Evolutionary conservation across 2,113 vertebrate species (phyloP).

Genomic region (Physeter macrocephalus): DNA sequence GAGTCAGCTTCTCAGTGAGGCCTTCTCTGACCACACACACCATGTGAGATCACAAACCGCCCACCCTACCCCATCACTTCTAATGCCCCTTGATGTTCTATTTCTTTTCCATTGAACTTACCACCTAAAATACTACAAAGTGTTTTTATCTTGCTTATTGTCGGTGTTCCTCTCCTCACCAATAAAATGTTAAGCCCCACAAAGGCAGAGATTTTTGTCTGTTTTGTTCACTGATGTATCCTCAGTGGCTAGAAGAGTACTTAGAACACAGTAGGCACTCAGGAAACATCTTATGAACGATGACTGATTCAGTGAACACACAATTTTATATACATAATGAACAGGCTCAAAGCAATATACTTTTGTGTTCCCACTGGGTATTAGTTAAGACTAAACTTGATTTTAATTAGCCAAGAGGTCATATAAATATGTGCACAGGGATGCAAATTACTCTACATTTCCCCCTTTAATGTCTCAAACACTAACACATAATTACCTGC

Average conservation of each 20-base stretch:
- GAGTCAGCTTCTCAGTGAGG: background rate
- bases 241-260: background rate
- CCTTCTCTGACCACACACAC: background rate
- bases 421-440: background rate
- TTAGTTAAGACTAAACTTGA: background rate
- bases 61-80: background rate
- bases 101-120: background rate
- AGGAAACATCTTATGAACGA: background rate
- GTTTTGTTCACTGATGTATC: background rate
- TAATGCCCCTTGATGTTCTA: background rate
- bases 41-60: background rate
- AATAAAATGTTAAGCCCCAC: background rate
- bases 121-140: background rate
- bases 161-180: background rate
- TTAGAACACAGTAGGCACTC: background rate
- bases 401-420: background rate
- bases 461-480: background rate
- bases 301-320: background rate
- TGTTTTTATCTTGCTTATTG: background rate
- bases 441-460: slow-evolving; percentile 23
- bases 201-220: background rate
- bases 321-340: background rate
- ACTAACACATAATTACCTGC: slow-evolving; percentile 88
- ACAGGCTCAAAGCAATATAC: background rate
- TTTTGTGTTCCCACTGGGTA: background rate